Percentiles rank a stretch among this genome's conserved stretches.
Evolutionary conservation across 2,797 vertebrate species (phyloP).

Genomic region (Semaprochilodus insignis): DNA sequence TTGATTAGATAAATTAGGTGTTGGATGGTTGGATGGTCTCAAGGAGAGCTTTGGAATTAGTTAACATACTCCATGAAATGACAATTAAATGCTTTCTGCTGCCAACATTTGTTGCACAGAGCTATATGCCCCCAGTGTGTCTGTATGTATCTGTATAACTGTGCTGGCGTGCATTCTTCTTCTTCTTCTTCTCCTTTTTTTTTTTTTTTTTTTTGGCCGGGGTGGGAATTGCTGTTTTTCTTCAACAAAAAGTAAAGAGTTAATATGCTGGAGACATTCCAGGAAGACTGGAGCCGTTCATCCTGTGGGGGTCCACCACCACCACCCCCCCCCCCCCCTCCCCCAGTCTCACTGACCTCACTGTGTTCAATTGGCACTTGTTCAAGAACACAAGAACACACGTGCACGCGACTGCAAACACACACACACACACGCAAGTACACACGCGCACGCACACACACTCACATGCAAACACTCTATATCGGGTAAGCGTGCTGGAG

Average conservation of each 20-base stretch:
- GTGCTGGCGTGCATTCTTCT: not conserved
- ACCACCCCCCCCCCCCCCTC: conserved; percentile 13
- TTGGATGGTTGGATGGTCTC: too few species aligned
- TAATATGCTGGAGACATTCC: conserved; percentile 52
- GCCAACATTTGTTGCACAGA: too few species aligned
- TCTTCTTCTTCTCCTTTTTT: too few species aligned
- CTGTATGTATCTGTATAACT: not conserved
- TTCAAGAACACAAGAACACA: conserved; percentile 60
- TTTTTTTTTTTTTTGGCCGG: not conserved
- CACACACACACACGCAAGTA: conserved; percentile 15
- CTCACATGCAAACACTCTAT: conserved; percentile 56
- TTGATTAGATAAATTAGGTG: too few species aligned
- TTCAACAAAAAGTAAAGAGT: conserved; percentile 57
- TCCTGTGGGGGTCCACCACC: conserved; percentile 42
- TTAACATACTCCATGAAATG: too few species aligned
- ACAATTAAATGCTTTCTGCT: too few species aligned
- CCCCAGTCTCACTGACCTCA: conserved; percentile 58
- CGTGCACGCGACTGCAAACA: not conserved
- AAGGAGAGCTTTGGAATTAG: too few species aligned
- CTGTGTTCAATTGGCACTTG: conserved; percentile 55
- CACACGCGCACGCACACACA: not conserved
- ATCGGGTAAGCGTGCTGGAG: conserved; percentile 29
- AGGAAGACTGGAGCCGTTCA: conserved; percentile 48
- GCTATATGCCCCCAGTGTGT: not conserved
- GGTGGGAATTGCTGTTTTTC: conserved; percentile 9